A percentile compares a stretch with the other conserved stretches of the same genome.
These are phyloP conservation scores for Rhynchomys soricoides DNA, from an alignment of 2,113 vertebrate genomes.

Conservation along the genomic window DNA sequence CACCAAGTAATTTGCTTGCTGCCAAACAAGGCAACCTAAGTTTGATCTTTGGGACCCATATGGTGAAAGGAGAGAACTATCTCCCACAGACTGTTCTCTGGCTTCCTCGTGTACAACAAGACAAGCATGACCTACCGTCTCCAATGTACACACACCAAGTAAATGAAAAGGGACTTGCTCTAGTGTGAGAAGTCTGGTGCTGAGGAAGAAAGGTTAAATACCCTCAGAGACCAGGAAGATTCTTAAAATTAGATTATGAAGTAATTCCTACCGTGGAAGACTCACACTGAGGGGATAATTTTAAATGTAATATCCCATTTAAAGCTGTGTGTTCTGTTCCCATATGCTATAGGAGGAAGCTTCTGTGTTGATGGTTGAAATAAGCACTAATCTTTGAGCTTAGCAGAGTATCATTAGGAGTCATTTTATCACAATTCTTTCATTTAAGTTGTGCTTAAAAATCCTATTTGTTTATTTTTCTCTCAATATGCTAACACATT, in stretches of 20 bases:
- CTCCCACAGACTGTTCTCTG: not conserved
- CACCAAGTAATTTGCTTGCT: not conserved
- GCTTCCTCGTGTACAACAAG: too few relatives aligned
- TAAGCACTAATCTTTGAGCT: not conserved
- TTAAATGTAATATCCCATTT: not conserved
- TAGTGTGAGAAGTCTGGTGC: not conserved
- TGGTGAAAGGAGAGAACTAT: not conserved
- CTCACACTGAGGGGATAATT: constrained; percentile 75
- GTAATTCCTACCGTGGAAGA: constrained; percentile 66
- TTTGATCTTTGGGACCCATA: not conserved
- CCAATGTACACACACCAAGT: too few relatives aligned
- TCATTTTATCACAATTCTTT: not conserved
- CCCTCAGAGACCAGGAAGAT: not conserved
- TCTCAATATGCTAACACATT: not conserved
- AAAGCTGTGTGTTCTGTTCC: not conserved
- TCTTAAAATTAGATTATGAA: not conserved
- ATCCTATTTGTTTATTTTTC: not conserved
- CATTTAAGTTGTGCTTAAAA: not conserved
- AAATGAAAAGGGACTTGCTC: not conserved
- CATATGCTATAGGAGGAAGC: not conserved
- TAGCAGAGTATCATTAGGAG: not conserved
- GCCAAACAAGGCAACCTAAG: not conserved
- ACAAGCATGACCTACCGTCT: not conserved
- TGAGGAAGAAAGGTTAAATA: not conserved
- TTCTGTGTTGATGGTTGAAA: not conserved